Evolutionary conservation across 2,888 invertebrate species (phyloP).

Genomic region (Mythimna ferrago): DNA sequence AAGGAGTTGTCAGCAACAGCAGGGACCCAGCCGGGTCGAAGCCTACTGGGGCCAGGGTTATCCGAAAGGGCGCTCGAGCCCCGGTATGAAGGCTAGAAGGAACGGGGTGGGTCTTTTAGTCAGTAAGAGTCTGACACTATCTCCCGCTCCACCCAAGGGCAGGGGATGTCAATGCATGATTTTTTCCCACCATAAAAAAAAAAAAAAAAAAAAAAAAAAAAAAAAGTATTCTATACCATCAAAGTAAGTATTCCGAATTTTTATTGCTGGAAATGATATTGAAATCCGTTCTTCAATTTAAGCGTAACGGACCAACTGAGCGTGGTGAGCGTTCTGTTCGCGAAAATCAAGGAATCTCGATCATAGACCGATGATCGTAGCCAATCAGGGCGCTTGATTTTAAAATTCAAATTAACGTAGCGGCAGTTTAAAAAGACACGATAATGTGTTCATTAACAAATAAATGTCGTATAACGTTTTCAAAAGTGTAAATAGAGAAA

Average conservation of each 20-base stretch:
- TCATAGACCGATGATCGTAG: not conserved
- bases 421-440: constrained; percentile 14
- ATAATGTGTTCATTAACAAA: constrained; percentile 49
- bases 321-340: constrained; percentile 19
- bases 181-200: no score
- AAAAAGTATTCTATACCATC: constrained; percentile 18
- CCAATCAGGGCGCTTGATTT: constrained; percentile 3
- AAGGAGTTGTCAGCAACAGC: no score
- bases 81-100: no score
- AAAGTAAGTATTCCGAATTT: constrained; percentile 40
- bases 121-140: no score
- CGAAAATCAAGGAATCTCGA: constrained; percentile 38
- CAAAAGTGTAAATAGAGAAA: constrained; percentile 59
- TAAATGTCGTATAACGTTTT: constrained; percentile 43
- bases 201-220: no score
- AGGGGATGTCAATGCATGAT: no score
- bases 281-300: constrained; percentile 51
- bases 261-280: constrained; percentile 46
- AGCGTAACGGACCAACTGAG: constrained; percentile 41
- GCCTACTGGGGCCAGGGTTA: no score
- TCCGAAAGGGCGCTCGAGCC: no score
- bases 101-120: no score
- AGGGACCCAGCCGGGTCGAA: no score
- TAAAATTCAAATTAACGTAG: not conserved
- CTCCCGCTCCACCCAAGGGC: no score